Conservation (phyloP, 2,113 vertebrate genomes). For the Ageneiosus marmoratus region DNA sequence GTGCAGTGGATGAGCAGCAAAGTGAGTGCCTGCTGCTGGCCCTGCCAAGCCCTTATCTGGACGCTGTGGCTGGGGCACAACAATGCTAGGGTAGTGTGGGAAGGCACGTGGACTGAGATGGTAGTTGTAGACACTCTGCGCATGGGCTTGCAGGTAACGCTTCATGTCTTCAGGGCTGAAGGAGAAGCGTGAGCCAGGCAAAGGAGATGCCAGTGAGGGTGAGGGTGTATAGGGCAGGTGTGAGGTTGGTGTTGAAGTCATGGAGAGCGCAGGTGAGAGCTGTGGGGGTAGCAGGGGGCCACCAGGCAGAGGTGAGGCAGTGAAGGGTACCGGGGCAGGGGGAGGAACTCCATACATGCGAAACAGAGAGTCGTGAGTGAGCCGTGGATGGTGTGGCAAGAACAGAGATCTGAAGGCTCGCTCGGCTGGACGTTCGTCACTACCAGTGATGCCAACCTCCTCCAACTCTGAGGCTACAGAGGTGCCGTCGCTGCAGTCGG, state of each 20-base stretch:
- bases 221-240: constrained; percentile 88
- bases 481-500: constrained; percentile 90
- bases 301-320: constrained; percentile 82
- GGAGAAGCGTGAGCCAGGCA: constrained; percentile 88
- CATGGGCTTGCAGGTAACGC: constrained; percentile 90
- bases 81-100: constrained; percentile 87
- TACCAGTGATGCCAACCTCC: constrained; percentile 72
- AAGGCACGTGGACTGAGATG: constrained; percentile 91
- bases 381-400: constrained; percentile 68
- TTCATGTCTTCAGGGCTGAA: constrained; percentile 95
- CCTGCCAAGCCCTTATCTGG: constrained; percentile 67
- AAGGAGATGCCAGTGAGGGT: constrained; percentile 81
- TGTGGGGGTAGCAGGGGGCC: constrained; percentile 76
- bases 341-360: constrained; percentile 76
- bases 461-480: constrained; percentile 86
- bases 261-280: constrained; percentile 84
- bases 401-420: constrained; percentile 77
- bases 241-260: constrained; percentile 83
- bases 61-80: constrained; percentile 88
- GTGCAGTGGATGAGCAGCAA: constrained; percentile 63
- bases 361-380: constrained; percentile 82
- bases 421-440: constrained; percentile 65
- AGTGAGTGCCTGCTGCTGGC: constrained; percentile 54
- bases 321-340: constrained; percentile 76
- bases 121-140: constrained; percentile 93